Evolutionary conservation across 2,888 invertebrate genomes (phyloP), one percentile per base, ranked within the genome.

Genomic region (Nomada lathburiana): DNA sequence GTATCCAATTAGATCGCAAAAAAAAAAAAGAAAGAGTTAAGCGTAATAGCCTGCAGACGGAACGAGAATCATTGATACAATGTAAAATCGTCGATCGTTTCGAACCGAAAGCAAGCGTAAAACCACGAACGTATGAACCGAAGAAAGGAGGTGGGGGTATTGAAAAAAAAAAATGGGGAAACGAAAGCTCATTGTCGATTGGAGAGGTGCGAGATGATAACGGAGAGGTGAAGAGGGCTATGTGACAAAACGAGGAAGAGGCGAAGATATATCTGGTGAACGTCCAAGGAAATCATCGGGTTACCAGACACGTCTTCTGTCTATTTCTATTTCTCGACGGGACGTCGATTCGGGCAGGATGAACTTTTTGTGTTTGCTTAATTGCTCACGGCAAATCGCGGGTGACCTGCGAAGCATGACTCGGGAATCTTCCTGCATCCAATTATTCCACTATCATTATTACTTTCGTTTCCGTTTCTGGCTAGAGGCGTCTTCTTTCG

Each of bases 181-280:
- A 52, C 65, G 62, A 44, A 75, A 70, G 82, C 88, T 89, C 88
- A 86, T 89, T 82, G 87, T 91, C 89, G 84, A 85, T 88, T 91
- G 92, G 92, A 92, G 91, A 91, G 90, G 90, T 89, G 89, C 89
- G 89, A 89, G 86, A 82, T 74, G 69, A 44, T 36, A 29, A 76
- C 44, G 70, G 53, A 63, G 60, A 26, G 29, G 18, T 36, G 18
- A 52, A n/a, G 26, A 57, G 55, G 29, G 53, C 57, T 47, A 57
- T 42, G 64, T 52, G 63, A 47, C 59, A 47, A 47, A 57, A 10
- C n/a, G 26, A 2, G 63, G 53, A 53, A 55, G 23, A 52, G 16
- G 59, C 52, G 50, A 65, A 55, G 18, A 62, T 10, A 23, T 18
- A 29, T 9, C 60, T 67, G 76, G 67, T 67, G 73, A 77, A 72